These are phyloP conservation scores for Deroplatys truncata DNA, from an alignment of 2,888 invertebrate genomes.

Conservation along the genomic window DNA sequence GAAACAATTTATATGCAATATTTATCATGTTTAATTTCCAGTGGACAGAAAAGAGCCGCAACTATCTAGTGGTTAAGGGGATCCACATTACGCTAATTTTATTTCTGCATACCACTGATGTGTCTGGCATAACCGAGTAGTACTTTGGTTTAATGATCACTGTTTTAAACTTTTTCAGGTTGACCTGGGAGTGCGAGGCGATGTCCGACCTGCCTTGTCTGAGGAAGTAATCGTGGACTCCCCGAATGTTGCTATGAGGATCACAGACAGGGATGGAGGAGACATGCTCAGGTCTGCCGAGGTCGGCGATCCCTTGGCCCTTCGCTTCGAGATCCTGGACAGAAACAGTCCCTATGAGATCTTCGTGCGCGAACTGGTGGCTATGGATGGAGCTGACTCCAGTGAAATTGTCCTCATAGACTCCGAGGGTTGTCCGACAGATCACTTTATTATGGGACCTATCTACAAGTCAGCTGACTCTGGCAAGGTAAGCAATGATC, in stretches of 20 bases:
- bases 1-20: too few species aligned
- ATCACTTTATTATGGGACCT: slow-evolving; percentile 91
- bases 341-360: slow-evolving; percentile 92
- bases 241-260: slow-evolving; percentile 92
- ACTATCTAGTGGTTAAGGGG: too few species aligned
- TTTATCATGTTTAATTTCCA: too few species aligned
- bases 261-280: slow-evolving; percentile 77
- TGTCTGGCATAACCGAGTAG: too few species aligned
- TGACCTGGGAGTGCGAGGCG: slow-evolving; percentile 82
- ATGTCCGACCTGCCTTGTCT: slow-evolving; percentile 78
- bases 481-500: slow-evolving; percentile 61
- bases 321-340: slow-evolving; percentile 89
- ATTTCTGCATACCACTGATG: too few species aligned
- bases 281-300: slow-evolving; percentile 83
- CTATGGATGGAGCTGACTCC: slow-evolving; percentile 90
- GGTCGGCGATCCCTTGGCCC: slow-evolving; percentile 87
- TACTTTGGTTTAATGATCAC: not conserved
- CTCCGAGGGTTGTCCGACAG: slow-evolving; percentile 87
- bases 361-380: slow-evolving; percentile 89
- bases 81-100: too few species aligned
- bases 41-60: too few species aligned
- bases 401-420: slow-evolving; percentile 91
- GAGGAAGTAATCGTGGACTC: slow-evolving; percentile 92
- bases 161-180: not conserved
- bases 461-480: slow-evolving; percentile 75